Evolutionary conservation across 2,113 vertebrate genomes (phyloP).

Genomic region (Nibea coibor): DNA sequence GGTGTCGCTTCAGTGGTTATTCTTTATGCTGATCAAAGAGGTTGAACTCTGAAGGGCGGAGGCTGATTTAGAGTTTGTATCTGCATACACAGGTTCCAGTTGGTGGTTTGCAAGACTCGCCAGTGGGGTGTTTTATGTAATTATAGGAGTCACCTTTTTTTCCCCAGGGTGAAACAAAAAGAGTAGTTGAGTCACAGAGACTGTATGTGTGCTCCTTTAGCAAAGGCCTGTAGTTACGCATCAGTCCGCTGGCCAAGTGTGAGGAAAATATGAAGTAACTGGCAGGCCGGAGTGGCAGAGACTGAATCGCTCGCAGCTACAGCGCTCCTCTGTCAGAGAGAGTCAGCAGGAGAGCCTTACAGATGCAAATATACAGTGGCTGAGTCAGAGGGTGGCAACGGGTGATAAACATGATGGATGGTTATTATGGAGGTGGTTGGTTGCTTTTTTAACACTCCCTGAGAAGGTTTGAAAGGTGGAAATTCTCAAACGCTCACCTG

Average conservation of each 20-base stretch:
- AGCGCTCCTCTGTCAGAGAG: constrained; percentile 17
- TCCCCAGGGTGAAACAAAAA: neutral
- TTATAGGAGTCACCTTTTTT: neutral
- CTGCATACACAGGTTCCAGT: constrained; percentile 33
- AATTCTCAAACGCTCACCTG: constrained; percentile 24
- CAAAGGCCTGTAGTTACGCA: constrained; percentile 35
- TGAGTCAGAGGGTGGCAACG: constrained; percentile 17
- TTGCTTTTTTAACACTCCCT: constrained; percentile 14
- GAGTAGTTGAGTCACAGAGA: constrained; percentile 18
- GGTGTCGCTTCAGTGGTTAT: constrained; percentile 29
- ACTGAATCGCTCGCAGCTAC: constrained; percentile 18
- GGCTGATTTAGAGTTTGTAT: constrained; percentile 31
- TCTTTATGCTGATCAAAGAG: constrained; percentile 65
- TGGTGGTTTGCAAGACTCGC: constrained; percentile 52
- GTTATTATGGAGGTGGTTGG: neutral
- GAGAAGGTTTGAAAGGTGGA: constrained; percentile 3
- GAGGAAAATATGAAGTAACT: constrained; percentile 59
- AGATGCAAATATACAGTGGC: constrained; percentile 24
- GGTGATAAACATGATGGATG: constrained; percentile 48
- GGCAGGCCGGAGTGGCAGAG: constrained; percentile 37
- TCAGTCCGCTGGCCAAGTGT: constrained; percentile 19
- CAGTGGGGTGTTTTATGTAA: neutral
- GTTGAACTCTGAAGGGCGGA: constrained; percentile 4
- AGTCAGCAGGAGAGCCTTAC: constrained; percentile 48
- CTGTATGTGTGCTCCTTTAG: constrained; percentile 15